Evolutionary conservation across 2,113 vertebrate species (phyloP).

Genomic region (Speoplatyrhinus poulsoni): DNA sequence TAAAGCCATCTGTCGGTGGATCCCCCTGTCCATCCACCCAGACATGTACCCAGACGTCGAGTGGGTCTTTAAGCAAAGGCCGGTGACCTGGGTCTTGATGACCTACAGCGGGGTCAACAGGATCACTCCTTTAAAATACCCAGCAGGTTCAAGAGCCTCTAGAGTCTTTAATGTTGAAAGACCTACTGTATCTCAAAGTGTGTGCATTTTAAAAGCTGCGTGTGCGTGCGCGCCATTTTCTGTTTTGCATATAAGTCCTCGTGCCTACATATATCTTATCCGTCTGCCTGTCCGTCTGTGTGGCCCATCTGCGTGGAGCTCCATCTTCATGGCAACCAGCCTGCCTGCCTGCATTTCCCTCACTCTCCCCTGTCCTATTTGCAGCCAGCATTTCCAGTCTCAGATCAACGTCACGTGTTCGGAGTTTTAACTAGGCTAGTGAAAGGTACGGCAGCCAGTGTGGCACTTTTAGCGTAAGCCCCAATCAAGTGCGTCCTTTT

Average conservation of each 20-base stretch:
- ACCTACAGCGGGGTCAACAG: constrained; percentile 63
- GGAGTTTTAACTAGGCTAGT: constrained; percentile 20
- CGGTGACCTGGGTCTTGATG: constrained; percentile 49
- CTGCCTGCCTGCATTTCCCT: constrained; percentile 24
- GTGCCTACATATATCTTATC: constrained; percentile 33
- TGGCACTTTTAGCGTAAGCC: constrained; percentile 18
- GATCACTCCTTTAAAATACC: constrained; percentile 74
- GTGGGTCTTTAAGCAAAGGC: constrained; percentile 51
- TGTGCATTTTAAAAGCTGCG: neutral
- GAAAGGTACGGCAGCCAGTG: constrained; percentile 16
- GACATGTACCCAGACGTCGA: constrained; percentile 23
- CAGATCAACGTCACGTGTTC: constrained; percentile 13
- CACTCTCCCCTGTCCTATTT: constrained; percentile 36
- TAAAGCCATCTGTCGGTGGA: neutral
- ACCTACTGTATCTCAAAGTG: neutral
- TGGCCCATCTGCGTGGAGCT: constrained; percentile 55
- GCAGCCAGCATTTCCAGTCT: constrained; percentile 36
- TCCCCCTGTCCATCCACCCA: neutral
- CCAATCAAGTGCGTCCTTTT: constrained; percentile 14
- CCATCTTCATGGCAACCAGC: constrained; percentile 45
- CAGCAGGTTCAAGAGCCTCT: constrained; percentile 42
- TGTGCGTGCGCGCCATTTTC: constrained; percentile 3
- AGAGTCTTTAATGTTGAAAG: no score
- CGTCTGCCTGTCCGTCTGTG: constrained; percentile 58
- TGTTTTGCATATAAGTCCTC: constrained; percentile 11